A percentile compares a stretch with the other conserved stretches of the same genome.
These are phyloP conservation scores for Rattus rattus DNA, from an alignment of 2,113 vertebrate genomes.

Conservation along the genomic window DNA sequence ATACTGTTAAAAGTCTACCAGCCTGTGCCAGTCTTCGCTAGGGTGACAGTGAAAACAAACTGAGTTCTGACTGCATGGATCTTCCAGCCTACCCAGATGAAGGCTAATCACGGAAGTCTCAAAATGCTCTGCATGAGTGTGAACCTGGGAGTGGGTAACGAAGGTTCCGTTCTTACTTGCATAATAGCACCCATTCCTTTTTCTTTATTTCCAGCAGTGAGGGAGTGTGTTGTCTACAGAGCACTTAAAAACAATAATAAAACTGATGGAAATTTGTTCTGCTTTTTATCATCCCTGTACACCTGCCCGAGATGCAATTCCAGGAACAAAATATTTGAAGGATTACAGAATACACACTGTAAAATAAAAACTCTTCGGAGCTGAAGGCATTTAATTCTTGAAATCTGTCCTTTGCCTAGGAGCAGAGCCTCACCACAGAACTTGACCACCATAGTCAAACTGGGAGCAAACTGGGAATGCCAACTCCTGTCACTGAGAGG, in stretches of 20 bases:
- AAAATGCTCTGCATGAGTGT: not conserved
- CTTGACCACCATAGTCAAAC: not conserved
- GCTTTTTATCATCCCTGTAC: not conserved
- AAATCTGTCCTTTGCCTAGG: conserved; percentile 12
- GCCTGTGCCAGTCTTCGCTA: not conserved
- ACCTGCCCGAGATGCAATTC: conserved; percentile 1
- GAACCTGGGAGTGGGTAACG: not conserved
- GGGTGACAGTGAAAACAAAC: not conserved
- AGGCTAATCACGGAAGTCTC: not conserved
- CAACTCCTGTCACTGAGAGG: not conserved
- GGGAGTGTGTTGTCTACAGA: not conserved
- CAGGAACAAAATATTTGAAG: conserved; percentile 40
- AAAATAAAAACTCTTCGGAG: conserved; percentile 6
- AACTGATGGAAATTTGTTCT: not conserved
- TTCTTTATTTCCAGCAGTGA: not conserved
- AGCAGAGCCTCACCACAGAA: not conserved
- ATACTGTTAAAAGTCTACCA: not conserved
- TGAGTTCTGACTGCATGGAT: not conserved
- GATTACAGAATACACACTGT: not conserved
- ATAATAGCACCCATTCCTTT: not conserved
- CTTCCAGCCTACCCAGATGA: not conserved
- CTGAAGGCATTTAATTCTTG: not conserved
- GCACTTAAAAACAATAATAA: conserved; percentile 42
- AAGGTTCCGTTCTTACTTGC: not conserved
- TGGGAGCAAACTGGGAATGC: not conserved